These are phyloP conservation scores for Miichthys miiuy DNA, from an alignment of 2,797 vertebrate genomes.

Conservation along the genomic window DNA sequence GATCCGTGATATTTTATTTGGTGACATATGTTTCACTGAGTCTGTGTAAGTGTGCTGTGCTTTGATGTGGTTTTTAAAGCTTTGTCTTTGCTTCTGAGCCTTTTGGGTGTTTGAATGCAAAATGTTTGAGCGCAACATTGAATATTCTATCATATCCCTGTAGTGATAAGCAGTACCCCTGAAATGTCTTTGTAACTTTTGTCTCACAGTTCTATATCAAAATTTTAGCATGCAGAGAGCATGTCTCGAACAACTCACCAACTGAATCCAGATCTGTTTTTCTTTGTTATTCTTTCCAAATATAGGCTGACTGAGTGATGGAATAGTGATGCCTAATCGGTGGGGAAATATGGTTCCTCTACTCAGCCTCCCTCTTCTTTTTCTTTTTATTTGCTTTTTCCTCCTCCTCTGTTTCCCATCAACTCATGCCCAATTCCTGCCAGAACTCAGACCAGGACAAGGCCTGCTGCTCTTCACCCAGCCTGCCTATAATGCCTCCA, in stretches of 20 bases:
- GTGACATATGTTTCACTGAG: conserved; percentile 39
- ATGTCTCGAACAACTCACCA: conserved; percentile 25
- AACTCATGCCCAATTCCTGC: conserved; percentile 70
- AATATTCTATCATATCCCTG: conserved; percentile 55
- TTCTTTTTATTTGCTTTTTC: conserved; percentile 80
- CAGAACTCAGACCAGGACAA: conserved; percentile 65
- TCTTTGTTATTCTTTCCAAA: conserved; percentile 69
- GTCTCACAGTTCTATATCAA: conserved; percentile 27
- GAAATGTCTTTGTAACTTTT: conserved; percentile 58
- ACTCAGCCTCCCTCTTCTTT: conserved; percentile 80
- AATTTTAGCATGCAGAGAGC: conserved; percentile 39
- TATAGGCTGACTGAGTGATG: conserved; percentile 89
- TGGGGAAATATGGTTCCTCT: conserved; percentile 86
- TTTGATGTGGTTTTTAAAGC: conserved; percentile 59
- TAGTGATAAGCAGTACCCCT: conserved; percentile 44
- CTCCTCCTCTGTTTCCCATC: conserved; percentile 74
- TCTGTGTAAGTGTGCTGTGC: conserved; percentile 28
- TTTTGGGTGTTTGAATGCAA: conserved; percentile 59
- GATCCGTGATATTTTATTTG: conserved; percentile 26
- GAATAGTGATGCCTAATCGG: conserved; percentile 88
- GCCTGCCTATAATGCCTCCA: conserved; percentile 90
- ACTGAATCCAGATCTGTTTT: conserved; percentile 64
- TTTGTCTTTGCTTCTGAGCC: conserved; percentile 30
- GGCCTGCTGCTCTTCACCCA: conserved; percentile 90
- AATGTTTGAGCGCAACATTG: conserved; percentile 28